A percentile compares a stretch with the other conserved stretches of the same genome.
These are phyloP conservation scores for Salpingus planirostris DNA, from an alignment of 2,888 invertebrate species.

Conservation along the genomic window DNA sequence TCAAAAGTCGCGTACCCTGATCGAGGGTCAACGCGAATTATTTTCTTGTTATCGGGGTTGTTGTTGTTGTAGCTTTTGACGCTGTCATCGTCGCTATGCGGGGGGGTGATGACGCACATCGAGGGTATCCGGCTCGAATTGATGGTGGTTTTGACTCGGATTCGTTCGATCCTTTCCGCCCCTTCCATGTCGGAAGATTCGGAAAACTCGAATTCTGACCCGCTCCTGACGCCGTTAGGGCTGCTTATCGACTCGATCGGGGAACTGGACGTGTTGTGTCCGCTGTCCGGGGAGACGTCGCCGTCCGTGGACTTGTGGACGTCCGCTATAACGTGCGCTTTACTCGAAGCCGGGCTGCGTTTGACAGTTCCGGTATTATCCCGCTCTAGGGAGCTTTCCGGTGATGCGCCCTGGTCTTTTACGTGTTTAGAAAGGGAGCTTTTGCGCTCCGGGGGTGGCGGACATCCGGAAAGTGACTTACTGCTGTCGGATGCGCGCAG, in stretches of 20 bases:
- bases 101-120: slow-evolving; percentile 85
- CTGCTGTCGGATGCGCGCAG: slow-evolving; percentile 61
- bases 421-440: slow-evolving; percentile 58
- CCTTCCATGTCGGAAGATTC: slow-evolving; percentile 83
- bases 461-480: slow-evolving; percentile 54
- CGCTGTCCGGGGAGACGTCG: slow-evolving; percentile 71
- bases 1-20: no score
- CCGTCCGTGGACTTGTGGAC: slow-evolving; percentile 44
- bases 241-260: slow-evolving; percentile 69
- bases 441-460: slow-evolving; percentile 74
- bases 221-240: slow-evolving; percentile 58
- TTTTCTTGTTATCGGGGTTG: slow-evolving; percentile 3
- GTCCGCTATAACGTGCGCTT: slow-evolving; percentile 50
- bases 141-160: slow-evolving; percentile 77
- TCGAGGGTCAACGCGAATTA: no score
- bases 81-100: slow-evolving; percentile 79
- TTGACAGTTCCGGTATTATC: slow-evolving; percentile 42
- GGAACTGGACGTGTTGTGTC: slow-evolving; percentile 72
- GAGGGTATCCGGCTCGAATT: slow-evolving; percentile 83
- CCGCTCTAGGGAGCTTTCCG: slow-evolving; percentile 42
- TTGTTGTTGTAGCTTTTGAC: slow-evolving; percentile 35
- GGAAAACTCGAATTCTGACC: slow-evolving; percentile 74
- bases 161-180: slow-evolving; percentile 77
- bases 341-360: slow-evolving; percentile 37
- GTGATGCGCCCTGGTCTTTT: slow-evolving; percentile 43